Percentiles rank a stretch among this genome's conserved stretches.
Conservation (phyloP, 2,113 vertebrate species). For the Illadopsis cleaveri region DNA sequence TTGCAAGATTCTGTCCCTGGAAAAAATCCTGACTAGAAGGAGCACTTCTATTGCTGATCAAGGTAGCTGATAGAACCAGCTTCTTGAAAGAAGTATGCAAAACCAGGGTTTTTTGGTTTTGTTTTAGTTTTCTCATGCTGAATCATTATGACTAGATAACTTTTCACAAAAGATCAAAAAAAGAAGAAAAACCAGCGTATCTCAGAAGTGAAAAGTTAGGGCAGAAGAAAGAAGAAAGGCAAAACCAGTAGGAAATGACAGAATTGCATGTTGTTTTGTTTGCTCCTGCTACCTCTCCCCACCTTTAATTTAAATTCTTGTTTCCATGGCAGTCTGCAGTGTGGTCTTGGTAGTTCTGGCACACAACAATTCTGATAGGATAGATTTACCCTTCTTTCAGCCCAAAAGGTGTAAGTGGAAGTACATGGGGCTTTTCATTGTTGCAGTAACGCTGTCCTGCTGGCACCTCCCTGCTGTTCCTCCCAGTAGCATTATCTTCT, state of each 20-base stretch:
- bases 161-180: not conserved
- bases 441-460: not conserved
- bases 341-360: not conserved
- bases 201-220: not conserved
- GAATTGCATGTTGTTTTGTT: not conserved
- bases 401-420: not conserved
- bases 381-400: not conserved
- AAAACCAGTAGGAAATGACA: not conserved
- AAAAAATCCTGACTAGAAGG: not conserved
- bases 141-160: not conserved
- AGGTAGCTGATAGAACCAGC: not conserved
- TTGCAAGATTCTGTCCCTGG: not conserved
- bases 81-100: not conserved
- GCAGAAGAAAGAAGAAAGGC: not conserved
- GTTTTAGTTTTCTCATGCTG: not conserved
- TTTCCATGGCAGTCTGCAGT: not conserved
- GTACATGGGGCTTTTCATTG: not conserved
- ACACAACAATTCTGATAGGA: not conserved
- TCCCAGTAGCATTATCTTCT: not conserved
- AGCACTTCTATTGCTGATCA: not conserved
- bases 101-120: not conserved
- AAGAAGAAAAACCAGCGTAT: not conserved
- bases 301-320: not conserved
- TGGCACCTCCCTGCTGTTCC: constrained; percentile 7
- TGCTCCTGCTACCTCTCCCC: not conserved